Conservation (phyloP, 2,888 invertebrate genomes). For the Ormyrus labotus region DNA sequence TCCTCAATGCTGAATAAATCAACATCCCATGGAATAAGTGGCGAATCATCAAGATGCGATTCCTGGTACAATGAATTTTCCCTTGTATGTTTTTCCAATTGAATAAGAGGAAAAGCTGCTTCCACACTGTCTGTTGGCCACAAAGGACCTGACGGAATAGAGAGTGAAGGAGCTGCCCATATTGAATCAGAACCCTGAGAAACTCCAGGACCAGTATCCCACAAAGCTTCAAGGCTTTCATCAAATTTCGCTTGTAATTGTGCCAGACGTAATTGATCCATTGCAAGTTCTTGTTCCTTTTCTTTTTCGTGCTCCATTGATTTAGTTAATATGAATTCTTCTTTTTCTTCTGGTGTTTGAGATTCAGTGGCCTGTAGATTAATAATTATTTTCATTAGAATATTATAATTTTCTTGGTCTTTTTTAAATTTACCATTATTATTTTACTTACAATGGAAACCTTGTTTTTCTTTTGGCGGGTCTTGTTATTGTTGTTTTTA, state of each 20-base stretch:
- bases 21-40: slow-evolving; percentile 72
- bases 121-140: slow-evolving; percentile 71
- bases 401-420: too few species aligned
- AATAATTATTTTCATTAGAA: too few species aligned
- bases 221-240: slow-evolving; percentile 82
- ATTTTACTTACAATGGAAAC: slow-evolving; percentile 68
- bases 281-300: slow-evolving; percentile 68
- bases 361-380: slow-evolving; percentile 64
- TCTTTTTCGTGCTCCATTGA: slow-evolving; percentile 72
- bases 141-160: slow-evolving; percentile 71
- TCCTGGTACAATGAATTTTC: slow-evolving; percentile 67
- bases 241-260: slow-evolving; percentile 83
- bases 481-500: slow-evolving; percentile 67
- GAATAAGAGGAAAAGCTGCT: slow-evolving; percentile 66
- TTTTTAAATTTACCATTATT: background rate
- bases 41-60: slow-evolving; percentile 66
- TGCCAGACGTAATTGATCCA: slow-evolving; percentile 78
- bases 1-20: slow-evolving; percentile 72
- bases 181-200: slow-evolving; percentile 73
- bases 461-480: slow-evolving; percentile 70
- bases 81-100: slow-evolving; percentile 63
- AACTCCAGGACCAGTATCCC: slow-evolving; percentile 77
- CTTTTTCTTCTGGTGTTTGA: slow-evolving; percentile 66
- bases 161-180: slow-evolving; percentile 74
- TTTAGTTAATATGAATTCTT: slow-evolving; percentile 71